These are phyloP conservation scores for Erynnis tages DNA, from an alignment of 2,888 invertebrate genomes.

Conservation along the genomic window DNA sequence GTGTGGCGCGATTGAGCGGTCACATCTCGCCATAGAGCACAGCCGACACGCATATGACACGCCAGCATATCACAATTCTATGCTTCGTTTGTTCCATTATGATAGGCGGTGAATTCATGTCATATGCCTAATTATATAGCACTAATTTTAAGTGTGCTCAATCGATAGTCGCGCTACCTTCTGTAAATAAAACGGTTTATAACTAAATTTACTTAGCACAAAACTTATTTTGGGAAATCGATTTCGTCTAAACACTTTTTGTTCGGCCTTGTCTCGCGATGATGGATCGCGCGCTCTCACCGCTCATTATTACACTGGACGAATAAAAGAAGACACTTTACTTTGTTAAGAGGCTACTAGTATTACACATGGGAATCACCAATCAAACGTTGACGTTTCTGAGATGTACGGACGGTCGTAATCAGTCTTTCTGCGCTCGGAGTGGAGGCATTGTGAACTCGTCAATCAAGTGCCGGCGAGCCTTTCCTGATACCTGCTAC, in stretches of 20 bases:
- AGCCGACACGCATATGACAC: slow-evolving; percentile 63
- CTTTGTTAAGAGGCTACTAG: slow-evolving; percentile 63
- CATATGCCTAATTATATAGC: slow-evolving; percentile 77
- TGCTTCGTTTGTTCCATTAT: slow-evolving; percentile 76
- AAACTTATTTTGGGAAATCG: slow-evolving; percentile 36
- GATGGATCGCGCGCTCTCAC: slow-evolving; percentile 55
- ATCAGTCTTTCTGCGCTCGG: slow-evolving; percentile 60
- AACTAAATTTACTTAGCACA: slow-evolving; percentile 22
- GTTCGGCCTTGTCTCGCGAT: slow-evolving; percentile 61
- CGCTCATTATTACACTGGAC: slow-evolving; percentile 43
- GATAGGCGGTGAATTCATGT: slow-evolving; percentile 74
- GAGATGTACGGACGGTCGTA: slow-evolving; percentile 57
- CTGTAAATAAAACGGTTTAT: slow-evolving; percentile 30
- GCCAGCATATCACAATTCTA: slow-evolving; percentile 75
- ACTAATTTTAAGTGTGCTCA: slow-evolving; percentile 65
- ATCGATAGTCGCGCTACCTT: slow-evolving; percentile 56
- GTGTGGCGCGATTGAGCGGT: slow-evolving; percentile 64
- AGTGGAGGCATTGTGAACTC: slow-evolving; percentile 56
- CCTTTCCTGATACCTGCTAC: slow-evolving; percentile 47
- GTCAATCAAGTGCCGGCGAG: slow-evolving; percentile 63
- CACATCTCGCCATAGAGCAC: slow-evolving; percentile 65
- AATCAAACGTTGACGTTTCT: slow-evolving; percentile 75
- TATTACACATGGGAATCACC: slow-evolving; percentile 81
- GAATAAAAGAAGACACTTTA: slow-evolving; percentile 43
- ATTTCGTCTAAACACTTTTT: slow-evolving; percentile 41